These are phyloP conservation scores for Pomacea canaliculata DNA, from an alignment of 2,888 invertebrate genomes.

Conservation along the genomic window DNA sequence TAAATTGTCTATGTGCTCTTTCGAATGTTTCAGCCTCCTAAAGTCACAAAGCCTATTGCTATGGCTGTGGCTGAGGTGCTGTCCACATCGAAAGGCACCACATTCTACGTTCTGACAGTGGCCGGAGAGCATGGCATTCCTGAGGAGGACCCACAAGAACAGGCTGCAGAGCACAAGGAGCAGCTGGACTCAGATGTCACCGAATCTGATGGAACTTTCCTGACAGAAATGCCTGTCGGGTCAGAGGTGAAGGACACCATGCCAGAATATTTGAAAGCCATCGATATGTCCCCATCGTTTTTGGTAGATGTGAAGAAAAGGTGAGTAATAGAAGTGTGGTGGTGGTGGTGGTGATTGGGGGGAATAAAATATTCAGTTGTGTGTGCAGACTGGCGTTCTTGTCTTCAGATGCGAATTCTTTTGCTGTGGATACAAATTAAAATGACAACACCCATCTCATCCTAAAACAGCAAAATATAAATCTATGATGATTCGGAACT, in stretches of 20 bases:
- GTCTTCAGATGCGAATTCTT: too few relatives aligned
- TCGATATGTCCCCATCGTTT: slow-evolving; percentile 46
- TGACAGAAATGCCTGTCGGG: slow-evolving; percentile 42
- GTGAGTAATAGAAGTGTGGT: slow-evolving; percentile 39
- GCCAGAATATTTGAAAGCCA: slow-evolving; percentile 50
- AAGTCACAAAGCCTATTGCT: slow-evolving; percentile 33
- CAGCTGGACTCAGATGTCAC: slow-evolving; percentile 16
- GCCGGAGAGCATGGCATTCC: slow-evolving; percentile 55
- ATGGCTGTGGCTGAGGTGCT: slow-evolving; percentile 56
- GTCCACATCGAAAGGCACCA: slow-evolving; percentile 61
- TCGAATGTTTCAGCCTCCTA: background rate
- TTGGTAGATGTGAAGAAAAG: slow-evolving; percentile 53
- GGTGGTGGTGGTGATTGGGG: background rate
- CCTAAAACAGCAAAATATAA: too few relatives aligned
- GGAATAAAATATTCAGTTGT: too few relatives aligned
- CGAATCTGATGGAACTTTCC: slow-evolving; percentile 36
- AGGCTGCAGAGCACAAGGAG: slow-evolving; percentile 9
- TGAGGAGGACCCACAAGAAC: slow-evolving; percentile 26
- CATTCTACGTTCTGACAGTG: slow-evolving; percentile 64
- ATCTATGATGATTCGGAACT: too few relatives aligned
- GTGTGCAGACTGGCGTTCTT: too few relatives aligned
- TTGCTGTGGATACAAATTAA: too few relatives aligned
- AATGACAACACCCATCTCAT: too few relatives aligned
- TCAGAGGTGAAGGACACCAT: slow-evolving; percentile 30
- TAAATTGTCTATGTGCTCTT: background rate